Percentiles rank a stretch among this genome's conserved stretches.
Evolutionary conservation across 2,888 invertebrate species (phyloP).

Genomic region (Ormyrus labotus): DNA sequence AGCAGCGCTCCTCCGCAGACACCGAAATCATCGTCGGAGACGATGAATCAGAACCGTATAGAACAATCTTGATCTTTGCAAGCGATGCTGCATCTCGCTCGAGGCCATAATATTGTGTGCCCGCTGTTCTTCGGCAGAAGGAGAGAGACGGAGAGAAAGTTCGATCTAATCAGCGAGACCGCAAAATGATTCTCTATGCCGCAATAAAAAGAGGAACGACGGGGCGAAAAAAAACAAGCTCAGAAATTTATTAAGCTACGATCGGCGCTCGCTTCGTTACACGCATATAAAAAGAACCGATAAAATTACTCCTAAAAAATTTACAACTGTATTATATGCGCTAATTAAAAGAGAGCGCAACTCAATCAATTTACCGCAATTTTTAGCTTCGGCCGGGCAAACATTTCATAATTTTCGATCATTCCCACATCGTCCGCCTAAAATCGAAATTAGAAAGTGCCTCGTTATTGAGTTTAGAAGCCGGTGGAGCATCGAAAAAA

Average conservation of each 20-base stretch:
- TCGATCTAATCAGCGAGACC: conserved; percentile 49
- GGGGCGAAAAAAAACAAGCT: conserved; percentile 7
- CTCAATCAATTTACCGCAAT: too few species aligned
- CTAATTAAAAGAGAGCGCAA: too few species aligned
- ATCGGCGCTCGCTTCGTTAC: not conserved
- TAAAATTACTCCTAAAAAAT: conserved; percentile 6
- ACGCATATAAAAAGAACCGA: not conserved
- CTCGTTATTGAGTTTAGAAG: not conserved
- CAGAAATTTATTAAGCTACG: conserved; percentile 37
- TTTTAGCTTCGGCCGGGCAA: too few species aligned
- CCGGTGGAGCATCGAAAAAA: not conserved
- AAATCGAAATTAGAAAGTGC: conserved; percentile 16
- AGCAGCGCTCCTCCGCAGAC: not conserved
- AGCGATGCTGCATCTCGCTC: conserved; percentile 46
- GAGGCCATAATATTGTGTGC: conserved; percentile 40
- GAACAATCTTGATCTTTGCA: conserved; percentile 39
- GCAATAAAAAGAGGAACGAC: conserved; percentile 15
- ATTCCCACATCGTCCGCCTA: not conserved
- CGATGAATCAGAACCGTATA: conserved; percentile 34
- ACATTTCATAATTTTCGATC: not conserved
- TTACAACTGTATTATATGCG: not conserved
- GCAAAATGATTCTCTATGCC: conserved; percentile 31
- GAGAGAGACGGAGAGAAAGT: conserved; percentile 39
- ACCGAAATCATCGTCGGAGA: conserved; percentile 30
- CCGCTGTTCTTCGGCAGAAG: not conserved